Conservation (phyloP, 2,113 vertebrate species). For the Corythaixoides concolor region DNA sequence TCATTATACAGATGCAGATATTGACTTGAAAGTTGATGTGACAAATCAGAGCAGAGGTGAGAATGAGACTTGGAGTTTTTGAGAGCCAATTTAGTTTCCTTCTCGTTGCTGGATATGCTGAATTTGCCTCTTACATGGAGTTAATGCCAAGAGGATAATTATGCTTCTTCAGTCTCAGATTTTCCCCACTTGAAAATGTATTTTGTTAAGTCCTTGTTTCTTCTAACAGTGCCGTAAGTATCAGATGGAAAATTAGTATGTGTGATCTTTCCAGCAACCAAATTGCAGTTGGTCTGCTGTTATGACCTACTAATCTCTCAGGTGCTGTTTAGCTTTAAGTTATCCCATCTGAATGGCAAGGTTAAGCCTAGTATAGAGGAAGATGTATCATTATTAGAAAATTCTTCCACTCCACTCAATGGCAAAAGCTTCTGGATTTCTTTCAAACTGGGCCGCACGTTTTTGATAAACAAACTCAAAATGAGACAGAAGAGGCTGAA, state of each 20-base stretch:
- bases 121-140: not conserved
- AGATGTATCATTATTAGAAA: not conserved
- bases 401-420: not conserved
- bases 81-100: not conserved
- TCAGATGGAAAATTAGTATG: not conserved
- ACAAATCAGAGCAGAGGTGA: not conserved
- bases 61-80: not conserved
- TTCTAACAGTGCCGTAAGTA: not conserved
- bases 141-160: not conserved
- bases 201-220: not conserved
- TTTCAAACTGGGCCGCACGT: not conserved
- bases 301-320: not conserved
- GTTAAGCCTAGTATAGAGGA: not conserved
- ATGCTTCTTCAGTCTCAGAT: not conserved
- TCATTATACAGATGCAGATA: not conserved
- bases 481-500: not conserved
- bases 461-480: not conserved
- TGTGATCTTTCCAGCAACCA: not conserved
- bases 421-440: not conserved
- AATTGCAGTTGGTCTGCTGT: not conserved
- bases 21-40: not conserved
- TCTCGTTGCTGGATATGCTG: not conserved
- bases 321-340: not conserved
- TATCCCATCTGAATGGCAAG: not conserved
- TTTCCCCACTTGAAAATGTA: not conserved